phyloP scores from a whole-genome alignment of 30 jellyfish, hydroid and myxozoan species.

The Hydractinia symbiolongicarpus region DNA sequence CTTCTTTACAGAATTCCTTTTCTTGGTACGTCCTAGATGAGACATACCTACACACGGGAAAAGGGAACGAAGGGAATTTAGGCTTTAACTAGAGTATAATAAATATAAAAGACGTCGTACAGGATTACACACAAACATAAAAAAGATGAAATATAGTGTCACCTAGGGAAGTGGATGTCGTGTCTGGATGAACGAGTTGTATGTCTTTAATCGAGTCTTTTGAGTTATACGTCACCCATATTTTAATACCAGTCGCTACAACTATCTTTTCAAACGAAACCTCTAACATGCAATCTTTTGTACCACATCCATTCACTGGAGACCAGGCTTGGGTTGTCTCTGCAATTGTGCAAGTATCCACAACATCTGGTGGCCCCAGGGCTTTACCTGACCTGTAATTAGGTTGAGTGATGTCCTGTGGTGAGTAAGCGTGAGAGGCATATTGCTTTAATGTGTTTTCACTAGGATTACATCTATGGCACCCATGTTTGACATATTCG shows the following conservation, averaged over 20 bases:
- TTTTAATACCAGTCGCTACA: conserved; percentile 65
- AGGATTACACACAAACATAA: too few relatives aligned
- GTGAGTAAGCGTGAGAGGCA: conserved; percentile 32
- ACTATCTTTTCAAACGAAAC: conserved; percentile 61
- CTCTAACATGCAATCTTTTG: conserved; percentile 30
- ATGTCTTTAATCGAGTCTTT: conserved; percentile 38
- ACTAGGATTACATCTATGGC: conserved; percentile 48
- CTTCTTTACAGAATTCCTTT: too few relatives aligned
- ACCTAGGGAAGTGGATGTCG: conserved; percentile 66
- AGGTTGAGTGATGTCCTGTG: not conserved
- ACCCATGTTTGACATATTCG: conserved; percentile 20
- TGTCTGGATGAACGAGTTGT: conserved; percentile 64
- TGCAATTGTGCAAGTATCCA: conserved; percentile 27
- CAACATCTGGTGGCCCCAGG: conserved; percentile 87
- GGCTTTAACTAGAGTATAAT: too few relatives aligned
- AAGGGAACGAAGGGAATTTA: too few relatives aligned
- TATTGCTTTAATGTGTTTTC: conserved; percentile 10
- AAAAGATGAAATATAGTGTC: not conserved
- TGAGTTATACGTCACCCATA: conserved; percentile 61
- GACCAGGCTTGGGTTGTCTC: conserved; percentile 36
- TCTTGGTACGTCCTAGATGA: too few relatives aligned
- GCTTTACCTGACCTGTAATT: conserved; percentile 39
- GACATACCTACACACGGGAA: too few relatives aligned
- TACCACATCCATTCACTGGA: conserved; percentile 22
- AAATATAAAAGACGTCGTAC: too few relatives aligned